A percentile compares a stretch with the other conserved stretches of the same genome.
Conservation (phyloP, 2,113 vertebrate species). For the Lethenteron reissneri region DNA sequence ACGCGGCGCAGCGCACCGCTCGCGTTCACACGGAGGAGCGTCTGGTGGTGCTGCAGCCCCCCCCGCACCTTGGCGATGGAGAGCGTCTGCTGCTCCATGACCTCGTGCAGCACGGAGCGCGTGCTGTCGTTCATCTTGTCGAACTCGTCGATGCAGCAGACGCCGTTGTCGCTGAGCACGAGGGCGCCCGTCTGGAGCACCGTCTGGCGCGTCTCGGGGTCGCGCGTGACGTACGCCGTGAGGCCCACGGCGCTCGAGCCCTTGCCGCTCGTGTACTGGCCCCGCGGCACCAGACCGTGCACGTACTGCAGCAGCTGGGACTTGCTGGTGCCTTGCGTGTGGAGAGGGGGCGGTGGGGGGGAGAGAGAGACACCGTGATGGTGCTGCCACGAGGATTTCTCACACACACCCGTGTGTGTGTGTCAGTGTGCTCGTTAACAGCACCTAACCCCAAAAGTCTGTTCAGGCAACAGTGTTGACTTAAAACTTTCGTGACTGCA, state of each 20-base stretch:
- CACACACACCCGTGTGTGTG: too few species aligned
- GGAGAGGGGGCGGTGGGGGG: too few species aligned
- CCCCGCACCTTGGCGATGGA: slow-evolving; percentile 86
- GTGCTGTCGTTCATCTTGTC: slow-evolving; percentile 97
- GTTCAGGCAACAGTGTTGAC: too few species aligned
- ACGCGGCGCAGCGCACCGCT: too few species aligned
- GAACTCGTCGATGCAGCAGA: slow-evolving; percentile 97
- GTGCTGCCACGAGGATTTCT: too few species aligned
- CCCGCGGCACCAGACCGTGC: slow-evolving; percentile 71
- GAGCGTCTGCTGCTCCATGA: slow-evolving; percentile 97
- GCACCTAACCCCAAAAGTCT: too few species aligned
- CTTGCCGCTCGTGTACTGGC: slow-evolving; percentile 88
- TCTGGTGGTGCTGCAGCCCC: too few species aligned
- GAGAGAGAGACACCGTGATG: too few species aligned
- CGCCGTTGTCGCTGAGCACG: slow-evolving; percentile 83
- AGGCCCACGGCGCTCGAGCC: slow-evolving; percentile 92
- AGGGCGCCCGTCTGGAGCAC: slow-evolving; percentile 86
- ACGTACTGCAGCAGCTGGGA: slow-evolving; percentile 95
- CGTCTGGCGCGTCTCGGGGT: slow-evolving; percentile 75
- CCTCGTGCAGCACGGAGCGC: slow-evolving; percentile 75
- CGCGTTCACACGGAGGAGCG: too few species aligned
- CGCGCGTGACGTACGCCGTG: slow-evolving; percentile 84
- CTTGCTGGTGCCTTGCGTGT: slow-evolving; percentile 42
- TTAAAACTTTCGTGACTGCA: too few species aligned
- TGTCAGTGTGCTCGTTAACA: too few species aligned